These are phyloP conservation scores for Ceratoteleas bidentatus DNA, from an alignment of 1,140 invertebrate genomes.

Conservation along the genomic window DNA sequence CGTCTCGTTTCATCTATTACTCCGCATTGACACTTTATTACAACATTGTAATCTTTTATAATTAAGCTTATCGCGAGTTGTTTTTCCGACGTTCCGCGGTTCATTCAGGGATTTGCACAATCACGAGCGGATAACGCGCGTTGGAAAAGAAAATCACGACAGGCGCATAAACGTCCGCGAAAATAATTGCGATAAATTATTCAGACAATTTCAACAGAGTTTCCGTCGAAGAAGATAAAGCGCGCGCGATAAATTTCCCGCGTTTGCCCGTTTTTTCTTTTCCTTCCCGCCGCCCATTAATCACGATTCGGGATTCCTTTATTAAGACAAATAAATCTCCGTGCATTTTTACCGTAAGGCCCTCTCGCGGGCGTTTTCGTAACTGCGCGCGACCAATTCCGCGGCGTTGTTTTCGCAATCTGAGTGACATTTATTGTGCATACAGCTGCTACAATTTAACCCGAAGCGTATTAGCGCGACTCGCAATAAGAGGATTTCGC, in stretches of 20 bases:
- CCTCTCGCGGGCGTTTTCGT: conserved; percentile 7
- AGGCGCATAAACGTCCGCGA: conserved; percentile 1
- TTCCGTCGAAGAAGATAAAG: conserved; percentile 25
- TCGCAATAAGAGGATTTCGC: conserved; percentile 46
- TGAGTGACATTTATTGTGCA: conserved; percentile 42
- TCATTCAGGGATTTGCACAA: conserved; percentile 30
- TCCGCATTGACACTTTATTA: conserved; percentile 49
- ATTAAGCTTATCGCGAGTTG: conserved; percentile 29
- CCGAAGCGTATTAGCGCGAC: conserved; percentile 35
- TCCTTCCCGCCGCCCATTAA: conserved; percentile 9
- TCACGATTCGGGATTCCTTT: conserved; percentile 31
- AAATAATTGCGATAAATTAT: conserved; percentile 30
- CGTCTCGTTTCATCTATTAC: conserved; percentile 24
- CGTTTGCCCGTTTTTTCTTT: neutral
- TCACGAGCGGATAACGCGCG: conserved; percentile 16
- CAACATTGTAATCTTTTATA: conserved; percentile 51
- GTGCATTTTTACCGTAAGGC: neutral
- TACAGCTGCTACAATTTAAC: conserved; percentile 52
- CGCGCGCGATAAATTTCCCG: conserved; percentile 14
- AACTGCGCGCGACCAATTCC: conserved; percentile 14
- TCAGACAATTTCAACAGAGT: conserved; percentile 5
- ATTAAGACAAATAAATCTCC: conserved; percentile 31
- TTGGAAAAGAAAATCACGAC: conserved; percentile 15
- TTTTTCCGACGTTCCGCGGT: conserved; percentile 25
- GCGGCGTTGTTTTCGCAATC: conserved; percentile 40